A percentile compares a stretch with the other conserved stretches of the same genome.
Conservation (phyloP, 2,888 invertebrate species). For the Parasteatoda lunata region DNA sequence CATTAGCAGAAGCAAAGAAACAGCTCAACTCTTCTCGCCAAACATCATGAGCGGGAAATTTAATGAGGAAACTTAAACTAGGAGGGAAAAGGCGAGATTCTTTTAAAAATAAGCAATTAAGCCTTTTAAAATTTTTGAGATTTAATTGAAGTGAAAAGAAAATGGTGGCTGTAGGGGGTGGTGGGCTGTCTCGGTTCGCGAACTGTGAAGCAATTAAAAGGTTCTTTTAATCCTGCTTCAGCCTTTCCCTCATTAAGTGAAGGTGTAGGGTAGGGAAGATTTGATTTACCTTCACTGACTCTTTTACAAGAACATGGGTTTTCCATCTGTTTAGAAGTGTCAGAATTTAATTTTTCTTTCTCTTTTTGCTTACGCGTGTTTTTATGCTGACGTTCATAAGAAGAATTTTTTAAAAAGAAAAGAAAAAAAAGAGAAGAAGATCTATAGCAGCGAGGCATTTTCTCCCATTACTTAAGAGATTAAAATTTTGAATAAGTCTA, state of each 20-base stretch:
- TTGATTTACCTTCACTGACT: slow-evolving; percentile 44
- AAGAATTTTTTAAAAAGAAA: neutral
- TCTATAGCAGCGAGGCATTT: neutral
- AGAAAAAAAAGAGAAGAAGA: neutral
- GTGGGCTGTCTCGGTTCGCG: slow-evolving; percentile 34
- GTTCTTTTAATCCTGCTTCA: slow-evolving; percentile 46
- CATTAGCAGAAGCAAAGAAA: slow-evolving; percentile 61
- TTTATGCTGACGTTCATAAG: neutral
- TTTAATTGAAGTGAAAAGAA: slow-evolving; percentile 59
- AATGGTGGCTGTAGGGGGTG: slow-evolving; percentile 7
- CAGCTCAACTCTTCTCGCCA: slow-evolving; percentile 54
- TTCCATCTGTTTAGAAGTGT: neutral
- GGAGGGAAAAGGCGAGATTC: slow-evolving; percentile 23
- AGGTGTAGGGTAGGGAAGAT: slow-evolving; percentile 35
- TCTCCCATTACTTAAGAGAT: neutral
- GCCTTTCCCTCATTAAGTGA: slow-evolving; percentile 33
- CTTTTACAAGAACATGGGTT: neutral
- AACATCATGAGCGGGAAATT: slow-evolving; percentile 59
- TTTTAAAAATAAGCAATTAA: slow-evolving; percentile 64
- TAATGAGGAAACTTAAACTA: slow-evolving; percentile 59
- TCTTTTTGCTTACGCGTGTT: neutral
- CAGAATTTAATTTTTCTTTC: neutral
- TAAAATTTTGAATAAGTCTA: neutral
- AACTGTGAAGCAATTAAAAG: slow-evolving; percentile 57
- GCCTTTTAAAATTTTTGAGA: slow-evolving; percentile 64